Conservation (phyloP, 1,140 invertebrate genomes). For the Eciton burchellii region DNA sequence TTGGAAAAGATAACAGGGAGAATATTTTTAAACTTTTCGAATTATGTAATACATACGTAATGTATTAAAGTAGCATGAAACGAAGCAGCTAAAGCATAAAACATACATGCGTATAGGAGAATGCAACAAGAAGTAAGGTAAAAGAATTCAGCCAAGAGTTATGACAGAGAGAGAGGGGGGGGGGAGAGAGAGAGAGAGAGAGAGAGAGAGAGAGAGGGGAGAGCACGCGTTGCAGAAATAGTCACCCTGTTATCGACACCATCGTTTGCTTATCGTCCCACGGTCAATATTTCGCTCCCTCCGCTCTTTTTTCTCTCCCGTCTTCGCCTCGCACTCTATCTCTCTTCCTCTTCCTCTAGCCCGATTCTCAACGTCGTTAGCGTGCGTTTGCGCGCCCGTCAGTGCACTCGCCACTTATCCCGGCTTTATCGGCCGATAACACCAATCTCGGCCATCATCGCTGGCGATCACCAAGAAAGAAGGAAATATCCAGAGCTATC, state of each 20-base stretch:
- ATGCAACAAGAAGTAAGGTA: no score
- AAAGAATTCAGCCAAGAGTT: no score
- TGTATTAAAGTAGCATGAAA: no score
- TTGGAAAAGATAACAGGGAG: no score
- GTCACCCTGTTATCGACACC: slow-evolving; percentile 67
- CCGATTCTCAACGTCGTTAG: slow-evolving; percentile 54
- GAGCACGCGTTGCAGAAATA: slow-evolving; percentile 58
- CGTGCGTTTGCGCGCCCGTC: slow-evolving; percentile 43
- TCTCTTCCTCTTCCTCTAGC: slow-evolving; percentile 20
- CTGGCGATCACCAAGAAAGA: slow-evolving; percentile 15
- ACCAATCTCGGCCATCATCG: slow-evolving; percentile 56
- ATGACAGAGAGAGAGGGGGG: neutral
- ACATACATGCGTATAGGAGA: neutral
- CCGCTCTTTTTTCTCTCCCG: slow-evolving; percentile 11
- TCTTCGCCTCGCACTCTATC: slow-evolving; percentile 9
- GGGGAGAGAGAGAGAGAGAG: neutral
- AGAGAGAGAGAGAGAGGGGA: neutral
- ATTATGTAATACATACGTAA: no score
- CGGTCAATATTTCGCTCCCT: slow-evolving; percentile 72
- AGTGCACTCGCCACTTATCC: slow-evolving; percentile 58
- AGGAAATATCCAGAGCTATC: slow-evolving; percentile 18
- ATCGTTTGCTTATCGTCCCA: slow-evolving; percentile 69
- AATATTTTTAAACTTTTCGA: no score
- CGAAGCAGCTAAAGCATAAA: no score
- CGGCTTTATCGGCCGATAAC: slow-evolving; percentile 70